Base-by-base conservation (phyloP, 2,888 invertebrate species). In the Neoascia interrupta region DNA sequence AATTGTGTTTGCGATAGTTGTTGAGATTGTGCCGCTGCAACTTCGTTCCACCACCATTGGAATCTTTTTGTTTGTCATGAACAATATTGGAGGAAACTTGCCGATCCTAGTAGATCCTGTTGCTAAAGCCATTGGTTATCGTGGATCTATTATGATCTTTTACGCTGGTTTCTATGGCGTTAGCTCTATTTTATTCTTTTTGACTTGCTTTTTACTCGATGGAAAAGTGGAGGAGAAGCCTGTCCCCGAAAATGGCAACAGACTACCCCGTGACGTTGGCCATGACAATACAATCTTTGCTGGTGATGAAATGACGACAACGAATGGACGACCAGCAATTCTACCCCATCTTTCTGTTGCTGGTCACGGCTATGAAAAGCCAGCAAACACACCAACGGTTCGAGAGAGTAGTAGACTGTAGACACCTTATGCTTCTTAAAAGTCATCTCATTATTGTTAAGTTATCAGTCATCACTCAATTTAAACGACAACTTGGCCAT, bases 31-130 rank as follows among this genome's bases (percentile, higher is more conserved):
- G 1, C 96, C 96, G 0, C 85, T 95, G 45, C 92, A 93, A 4
- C 92, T 96, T 10, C 91, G 96, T 45, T 96, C 96, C 3, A 95
- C 96, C 34, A 94, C 95, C 0, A 93, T 96, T 10, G 96, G 96
- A 0, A 92, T 96, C 26, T 96, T 96, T 86, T 90, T 96, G 34
- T 97, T 97, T 88, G 95, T 96, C 1, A 96, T 96, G 95, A 96
- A 96, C 90, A 97, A 96, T 89, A 92, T 96, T 74, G 96, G 96
- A 4, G 96, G 96, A 28, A 96, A 96, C 88, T 90, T 96, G 83
- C 96, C 96, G 21, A 96, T 96, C 84, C 90, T 96, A 5, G 95
- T 96, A 1, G 96, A 96, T 87, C 96, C 96, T 0, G 93, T 96
- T 1, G 92, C 95, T 54, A 94, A 94, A 87, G 91, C 91, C 1